Percentiles rank a stretch among this genome's conserved stretches.
Evolutionary conservation across 2,888 invertebrate species (phyloP).

Genomic region (Metopia argyrocephala): DNA sequence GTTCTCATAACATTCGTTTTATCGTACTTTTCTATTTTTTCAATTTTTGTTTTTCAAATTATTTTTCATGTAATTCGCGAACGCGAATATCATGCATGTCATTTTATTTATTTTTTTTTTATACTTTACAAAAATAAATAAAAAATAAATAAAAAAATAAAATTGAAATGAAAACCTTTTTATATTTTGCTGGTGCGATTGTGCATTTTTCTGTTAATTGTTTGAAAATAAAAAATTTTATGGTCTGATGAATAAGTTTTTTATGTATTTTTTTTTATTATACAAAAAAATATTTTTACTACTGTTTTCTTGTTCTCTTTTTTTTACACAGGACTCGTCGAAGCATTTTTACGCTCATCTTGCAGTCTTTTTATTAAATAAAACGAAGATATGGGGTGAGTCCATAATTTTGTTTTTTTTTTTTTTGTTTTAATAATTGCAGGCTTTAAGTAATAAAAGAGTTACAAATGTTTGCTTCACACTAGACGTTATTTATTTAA

Average conservation of each 20-base stretch:
- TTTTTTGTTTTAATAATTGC: neutral
- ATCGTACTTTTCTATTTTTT: constrained; percentile 45
- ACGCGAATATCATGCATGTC: constrained; percentile 64
- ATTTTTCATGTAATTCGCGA: constrained; percentile 64
- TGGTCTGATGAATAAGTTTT: constrained; percentile 69
- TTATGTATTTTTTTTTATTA: constrained; percentile 8
- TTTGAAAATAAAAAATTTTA: constrained; percentile 71
- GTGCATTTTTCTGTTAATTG: constrained; percentile 72
- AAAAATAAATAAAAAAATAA: constrained; percentile 34
- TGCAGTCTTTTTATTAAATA: neutral
- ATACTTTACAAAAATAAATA: constrained; percentile 42
- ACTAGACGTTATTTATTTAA: no score
- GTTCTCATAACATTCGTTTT: constrained; percentile 52
- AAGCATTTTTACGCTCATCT: constrained; percentile 30
- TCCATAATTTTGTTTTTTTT: constrained; percentile 21
- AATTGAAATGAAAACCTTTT: constrained; percentile 37
- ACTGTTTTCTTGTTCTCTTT: no score
- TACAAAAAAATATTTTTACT: neutral
- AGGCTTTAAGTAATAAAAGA: neutral
- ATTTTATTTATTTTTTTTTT: constrained; percentile 32
- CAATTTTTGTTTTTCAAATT: constrained; percentile 55
- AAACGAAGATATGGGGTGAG: neutral
- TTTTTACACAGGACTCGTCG: constrained; percentile 32
- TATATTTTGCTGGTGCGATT: constrained; percentile 64
- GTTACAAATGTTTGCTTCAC: neutral